Evolutionary conservation across 1,140 invertebrate species (phyloP).

Genomic region (Trialeurodes vaporariorum): DNA sequence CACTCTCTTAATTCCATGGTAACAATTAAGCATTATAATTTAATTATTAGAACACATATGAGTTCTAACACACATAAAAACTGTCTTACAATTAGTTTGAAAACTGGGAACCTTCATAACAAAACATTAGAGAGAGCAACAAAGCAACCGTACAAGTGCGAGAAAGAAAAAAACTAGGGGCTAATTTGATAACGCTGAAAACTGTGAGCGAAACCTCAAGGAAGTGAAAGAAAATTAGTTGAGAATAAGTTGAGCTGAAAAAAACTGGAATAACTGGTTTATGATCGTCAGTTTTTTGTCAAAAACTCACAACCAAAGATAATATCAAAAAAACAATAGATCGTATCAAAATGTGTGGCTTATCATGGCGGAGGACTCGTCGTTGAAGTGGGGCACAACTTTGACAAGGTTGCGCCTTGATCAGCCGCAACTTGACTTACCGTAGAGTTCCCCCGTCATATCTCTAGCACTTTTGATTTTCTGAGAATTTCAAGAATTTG

Average conservation of each 20-base stretch:
- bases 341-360: no score
- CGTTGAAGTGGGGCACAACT: no score
- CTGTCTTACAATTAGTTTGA: no score
- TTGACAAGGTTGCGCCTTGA: no score
- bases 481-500: no score
- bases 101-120: not conserved
- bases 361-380: no score
- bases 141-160: not conserved
- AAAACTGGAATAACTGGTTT: not conserved
- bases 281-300: no score
- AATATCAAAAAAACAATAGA: no score
- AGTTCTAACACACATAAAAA: not conserved
- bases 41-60: not conserved
- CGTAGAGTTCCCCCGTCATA: no score
- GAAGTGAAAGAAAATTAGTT: not conserved
- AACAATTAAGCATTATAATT: not conserved
- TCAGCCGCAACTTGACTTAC: no score
- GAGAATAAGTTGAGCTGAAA: not conserved
- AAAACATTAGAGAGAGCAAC: not conserved
- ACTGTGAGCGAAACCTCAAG: not conserved
- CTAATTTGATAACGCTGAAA: not conserved
- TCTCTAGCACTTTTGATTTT: no score
- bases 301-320: no score
- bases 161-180: not conserved
- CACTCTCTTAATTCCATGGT: constrained; percentile 37